phyloP scores from a whole-genome alignment of 2,113 vertebrate species.

The Excalfactoria chinensis region DNA sequence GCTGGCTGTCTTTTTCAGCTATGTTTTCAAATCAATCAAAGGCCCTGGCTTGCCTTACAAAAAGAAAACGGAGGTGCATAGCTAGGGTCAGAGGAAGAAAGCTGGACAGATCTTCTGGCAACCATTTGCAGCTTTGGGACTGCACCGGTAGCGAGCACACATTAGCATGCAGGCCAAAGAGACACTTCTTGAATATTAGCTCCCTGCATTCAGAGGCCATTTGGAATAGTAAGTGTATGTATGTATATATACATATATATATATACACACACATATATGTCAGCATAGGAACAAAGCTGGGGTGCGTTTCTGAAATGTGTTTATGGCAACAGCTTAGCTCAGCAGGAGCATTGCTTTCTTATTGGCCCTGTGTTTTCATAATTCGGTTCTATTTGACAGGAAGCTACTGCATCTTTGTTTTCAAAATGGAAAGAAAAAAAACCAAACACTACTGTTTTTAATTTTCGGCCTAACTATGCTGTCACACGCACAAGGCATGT shows the following conservation, averaged over 20 bases:
- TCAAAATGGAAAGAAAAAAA: conserved; percentile 9
- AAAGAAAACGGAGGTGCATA: neutral
- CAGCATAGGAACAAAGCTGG: neutral
- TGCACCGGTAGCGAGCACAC: accelerated
- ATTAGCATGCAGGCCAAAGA: neutral
- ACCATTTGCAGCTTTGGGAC: neutral
- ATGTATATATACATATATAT: too few species aligned
- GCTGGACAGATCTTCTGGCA: neutral
- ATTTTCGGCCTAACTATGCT: conserved; percentile 30
- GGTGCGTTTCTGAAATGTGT: neutral
- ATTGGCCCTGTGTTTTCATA: neutral
- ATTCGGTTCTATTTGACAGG: neutral
- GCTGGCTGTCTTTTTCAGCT: neutral
- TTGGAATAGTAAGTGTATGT: neutral
- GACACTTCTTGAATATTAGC: neutral
- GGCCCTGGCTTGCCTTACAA: neutral
- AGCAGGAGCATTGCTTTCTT: neutral
- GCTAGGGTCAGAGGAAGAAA: neutral
- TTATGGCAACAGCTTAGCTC: neutral
- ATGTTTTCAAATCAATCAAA: neutral
- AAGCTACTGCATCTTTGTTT: conserved; percentile 15
- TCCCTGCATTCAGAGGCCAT: neutral
- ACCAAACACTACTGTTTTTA: conserved; percentile 24
- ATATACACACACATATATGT: neutral
- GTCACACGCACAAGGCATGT: conserved; percentile 2